Percentiles rank a stretch among this genome's conserved stretches.
These are phyloP conservation scores for Agonum fuliginosum DNA, from an alignment of 2,888 invertebrate genomes.

Conservation along the genomic window DNA sequence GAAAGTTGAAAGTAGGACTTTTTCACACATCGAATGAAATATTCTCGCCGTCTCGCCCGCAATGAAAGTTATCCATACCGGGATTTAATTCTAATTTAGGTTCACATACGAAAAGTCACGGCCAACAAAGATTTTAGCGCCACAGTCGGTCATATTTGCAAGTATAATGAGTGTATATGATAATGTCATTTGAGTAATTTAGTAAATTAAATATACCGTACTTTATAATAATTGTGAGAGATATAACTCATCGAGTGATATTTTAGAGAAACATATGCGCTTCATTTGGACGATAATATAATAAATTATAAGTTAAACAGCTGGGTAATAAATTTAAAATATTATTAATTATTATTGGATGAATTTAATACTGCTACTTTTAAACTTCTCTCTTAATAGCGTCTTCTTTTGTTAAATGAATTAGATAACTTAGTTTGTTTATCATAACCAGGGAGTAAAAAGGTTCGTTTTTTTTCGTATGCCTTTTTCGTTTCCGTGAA, in stretches of 20 bases:
- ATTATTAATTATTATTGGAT: constrained; percentile 24
- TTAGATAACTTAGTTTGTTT: too few relatives aligned
- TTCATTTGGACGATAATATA: constrained; percentile 21
- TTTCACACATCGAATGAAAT: constrained; percentile 19
- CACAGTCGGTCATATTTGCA: constrained; percentile 23
- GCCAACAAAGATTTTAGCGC: constrained; percentile 31
- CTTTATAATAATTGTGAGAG: not conserved
- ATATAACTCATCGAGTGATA: constrained; percentile 18
- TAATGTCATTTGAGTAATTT: constrained; percentile 37
- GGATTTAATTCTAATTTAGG: constrained; percentile 34
- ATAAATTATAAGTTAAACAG: constrained; percentile 22
- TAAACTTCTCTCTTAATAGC: too few relatives aligned
- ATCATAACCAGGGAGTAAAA: too few relatives aligned
- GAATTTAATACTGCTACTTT: too few relatives aligned
- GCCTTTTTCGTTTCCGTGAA: too few relatives aligned
- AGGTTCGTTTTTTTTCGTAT: too few relatives aligned
- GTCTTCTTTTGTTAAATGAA: too few relatives aligned
- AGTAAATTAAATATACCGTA: constrained; percentile 42
- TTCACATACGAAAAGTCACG: constrained; percentile 15
- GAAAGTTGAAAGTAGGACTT: constrained; percentile 38
- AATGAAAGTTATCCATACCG: constrained; percentile 8
- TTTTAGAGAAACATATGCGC: constrained; percentile 25
- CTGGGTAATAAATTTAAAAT: constrained; percentile 20
- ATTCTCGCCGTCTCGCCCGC: constrained; percentile 2
- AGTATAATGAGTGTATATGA: constrained; percentile 19